Base-by-base conservation (phyloP, 2,797 vertebrate genomes). In the Bradypodion pumilum region DNA sequence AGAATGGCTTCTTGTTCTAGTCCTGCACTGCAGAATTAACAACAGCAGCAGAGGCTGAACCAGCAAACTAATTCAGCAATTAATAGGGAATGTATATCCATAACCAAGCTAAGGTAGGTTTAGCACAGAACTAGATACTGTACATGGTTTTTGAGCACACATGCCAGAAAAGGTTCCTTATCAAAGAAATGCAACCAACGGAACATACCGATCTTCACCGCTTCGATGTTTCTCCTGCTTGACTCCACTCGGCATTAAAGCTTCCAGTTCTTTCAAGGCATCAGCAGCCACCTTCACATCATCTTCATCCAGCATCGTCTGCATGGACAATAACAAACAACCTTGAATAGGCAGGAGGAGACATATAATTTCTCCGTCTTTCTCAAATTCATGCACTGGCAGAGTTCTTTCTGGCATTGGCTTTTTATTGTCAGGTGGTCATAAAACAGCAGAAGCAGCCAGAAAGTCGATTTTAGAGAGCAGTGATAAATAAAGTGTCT, bases 221-320 rank as follows among this genome's bases (percentile, higher is more conserved):
- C 86, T 94, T 78, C 92, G 95, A 37, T 97, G 97, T 13, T 95
- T 89, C 46, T 96, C 94, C 0, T 94, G 87, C 25, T 89, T 94
- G 42, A 97, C 97, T 7, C 95, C 95, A 7, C 96, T 97, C 6
- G 98, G 99, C 98, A 98, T 98, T 56, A 99, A 97, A 93, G 99
- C 98, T 94, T 99, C 99, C 2, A 99, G 95, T 73, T 99, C 98
- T 70, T 98, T 98, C 90, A 99, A 96, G 23, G 98, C 98, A 91
- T 98, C 97, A 62, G 97, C 98, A 29, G 98, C 98, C 0, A 99
- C 97, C 82, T 99, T 99, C 78, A 99, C 97, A n/a, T 99, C 98
- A 83, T 99, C 98, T 66, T 98, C 98, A 81, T 99, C 98, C 66
- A 99, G 90, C 87, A 98, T 94, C 12, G 63, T 96, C 98, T 98